These are phyloP conservation scores for Kobus ellipsiprymnus DNA, from an alignment of 2,113 vertebrate genomes.

Conservation along the genomic window DNA sequence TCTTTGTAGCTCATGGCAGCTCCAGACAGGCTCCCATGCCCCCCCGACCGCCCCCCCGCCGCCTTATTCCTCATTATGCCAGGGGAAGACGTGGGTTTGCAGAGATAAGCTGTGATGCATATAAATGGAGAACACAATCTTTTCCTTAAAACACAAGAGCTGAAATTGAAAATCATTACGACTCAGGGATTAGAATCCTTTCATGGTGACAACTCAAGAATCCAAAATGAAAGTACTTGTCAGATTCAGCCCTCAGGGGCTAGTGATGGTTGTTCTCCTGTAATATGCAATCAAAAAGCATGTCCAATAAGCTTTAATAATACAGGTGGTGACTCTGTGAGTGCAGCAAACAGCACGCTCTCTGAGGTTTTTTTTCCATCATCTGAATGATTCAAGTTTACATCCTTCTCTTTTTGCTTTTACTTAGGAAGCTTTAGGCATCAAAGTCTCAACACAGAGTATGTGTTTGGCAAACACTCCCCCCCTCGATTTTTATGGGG, in stretches of 20 bases:
- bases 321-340: no score
- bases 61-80: fast-evolving
- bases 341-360: no score
- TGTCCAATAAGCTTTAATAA: background rate
- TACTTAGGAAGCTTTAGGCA: background rate
- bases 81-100: background rate
- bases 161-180: background rate
- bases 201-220: background rate
- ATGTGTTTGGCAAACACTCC: background rate
- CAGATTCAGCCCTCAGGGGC: background rate
- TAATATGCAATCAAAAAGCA: background rate
- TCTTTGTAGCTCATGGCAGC: background rate
- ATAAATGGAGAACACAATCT: background rate
- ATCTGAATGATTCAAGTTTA: background rate
- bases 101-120: background rate
- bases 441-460: background rate
- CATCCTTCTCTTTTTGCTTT: background rate
- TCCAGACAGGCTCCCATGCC: no score
- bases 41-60: fast-evolving
- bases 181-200: background rate
- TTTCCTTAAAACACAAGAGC: background rate
- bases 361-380: no score
- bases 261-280: background rate
- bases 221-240: background rate
- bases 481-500: background rate